Evolutionary conservation across 2,888 invertebrate genomes (phyloP).

Genomic region (Pegoplata infirma): DNA sequence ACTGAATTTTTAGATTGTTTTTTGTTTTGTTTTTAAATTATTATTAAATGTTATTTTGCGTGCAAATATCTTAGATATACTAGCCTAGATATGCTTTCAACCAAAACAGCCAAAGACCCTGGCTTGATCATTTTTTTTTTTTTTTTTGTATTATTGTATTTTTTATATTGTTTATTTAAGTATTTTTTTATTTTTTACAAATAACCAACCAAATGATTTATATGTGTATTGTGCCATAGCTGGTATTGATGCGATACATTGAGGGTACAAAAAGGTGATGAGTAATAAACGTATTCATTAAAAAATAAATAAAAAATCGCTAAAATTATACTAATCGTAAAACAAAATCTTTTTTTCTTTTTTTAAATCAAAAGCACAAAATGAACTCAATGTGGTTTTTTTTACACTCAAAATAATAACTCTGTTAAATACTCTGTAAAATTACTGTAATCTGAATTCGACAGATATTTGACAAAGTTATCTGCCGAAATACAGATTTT

Average conservation of each 20-base stretch:
- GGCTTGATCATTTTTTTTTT: conserved; percentile 64
- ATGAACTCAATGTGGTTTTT: conserved; percentile 46
- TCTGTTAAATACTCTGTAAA: too few relatives aligned
- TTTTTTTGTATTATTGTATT: conserved; percentile 21
- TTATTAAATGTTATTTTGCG: conserved; percentile 67
- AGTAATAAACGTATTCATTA: conserved; percentile 54
- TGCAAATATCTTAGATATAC: conserved; percentile 77
- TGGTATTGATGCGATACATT: conserved; percentile 60
- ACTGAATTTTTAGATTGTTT: neutral
- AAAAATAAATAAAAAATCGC: conserved; percentile 8
- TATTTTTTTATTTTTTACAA: conserved; percentile 49
- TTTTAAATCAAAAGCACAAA: neutral
- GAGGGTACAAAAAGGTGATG: conserved; percentile 61
- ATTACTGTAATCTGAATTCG: too few relatives aligned
- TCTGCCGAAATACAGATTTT: too few relatives aligned
- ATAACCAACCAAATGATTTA: conserved; percentile 59
- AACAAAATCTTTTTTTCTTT: conserved; percentile 32
- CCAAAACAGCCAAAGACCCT: conserved; percentile 75
- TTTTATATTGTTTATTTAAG: conserved; percentile 41
- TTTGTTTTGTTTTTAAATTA: neutral
- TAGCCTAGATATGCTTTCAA: conserved; percentile 76
- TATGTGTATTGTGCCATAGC: conserved; percentile 30
- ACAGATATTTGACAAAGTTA: too few relatives aligned
- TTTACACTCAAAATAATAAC: too few relatives aligned
- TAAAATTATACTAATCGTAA: conserved; percentile 26